Base-by-base conservation (phyloP, 1,140 invertebrate genomes). In the Hydropsyche tenuis region DNA sequence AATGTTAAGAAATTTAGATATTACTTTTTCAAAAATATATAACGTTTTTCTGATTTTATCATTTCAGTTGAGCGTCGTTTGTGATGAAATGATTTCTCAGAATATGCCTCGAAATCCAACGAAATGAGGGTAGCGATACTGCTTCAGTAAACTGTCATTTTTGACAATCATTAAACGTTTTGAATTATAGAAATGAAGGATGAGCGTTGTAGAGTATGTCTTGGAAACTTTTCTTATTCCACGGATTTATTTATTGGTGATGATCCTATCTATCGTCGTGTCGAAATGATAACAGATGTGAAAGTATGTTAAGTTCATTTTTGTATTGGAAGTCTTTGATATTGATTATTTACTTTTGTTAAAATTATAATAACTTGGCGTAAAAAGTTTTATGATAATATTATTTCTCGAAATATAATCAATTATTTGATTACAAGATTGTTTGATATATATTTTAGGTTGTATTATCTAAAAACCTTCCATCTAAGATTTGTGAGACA, bases 401-500 rank as follows among this genome's bases (percentile, higher is more conserved):
- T 2, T 27, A 64, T 30, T 5, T 64, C n/a, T 18, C 4, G 9
- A 30, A 51, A 22, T 4, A 16, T 51, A 22, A 5, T n/a, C 14
- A 51, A 51, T n/a, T 14, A 23, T 23, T 6, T 27, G 37, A 25
- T 14, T 4, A 4, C n/a, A 37, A 65, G 11, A 7, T n/a, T 65
- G 18, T 65, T 65, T 65, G 22, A 37, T 37, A 42, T 42, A 1
- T 37, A 22, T 62, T 76, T 37, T 25, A 76, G 76, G 51, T 77
- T 25, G 45, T 46, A 56, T 4, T 18, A 16, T 69, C 71, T 60
- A 69, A 74, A 53, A 70, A 70, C 20, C 51, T 73, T 45, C 76
- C 76, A 14, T 45, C 70, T 16, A 77, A 73, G n/a, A 77, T 77
- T 18, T 77, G 76, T 73, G 43, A 46, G 6, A 42, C 22, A 1